Percentiles rank a stretch among this genome's conserved stretches.
Conservation (phyloP, 2,113 vertebrate species). For the Pipa parva region DNA sequence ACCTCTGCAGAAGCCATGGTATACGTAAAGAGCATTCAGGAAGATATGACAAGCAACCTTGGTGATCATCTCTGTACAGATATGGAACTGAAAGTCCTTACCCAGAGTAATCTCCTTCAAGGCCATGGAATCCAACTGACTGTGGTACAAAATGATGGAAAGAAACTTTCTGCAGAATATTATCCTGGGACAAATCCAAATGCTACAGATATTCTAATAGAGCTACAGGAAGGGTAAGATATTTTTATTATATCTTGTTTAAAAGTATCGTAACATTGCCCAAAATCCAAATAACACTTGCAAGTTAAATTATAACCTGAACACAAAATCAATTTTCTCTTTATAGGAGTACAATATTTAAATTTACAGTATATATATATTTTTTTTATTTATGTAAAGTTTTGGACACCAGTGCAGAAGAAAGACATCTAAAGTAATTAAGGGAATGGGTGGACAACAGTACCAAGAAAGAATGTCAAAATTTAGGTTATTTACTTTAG, state of each 20-base stretch:
- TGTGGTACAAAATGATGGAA: not conserved
- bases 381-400: not conserved
- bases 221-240: not conserved
- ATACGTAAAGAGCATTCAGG: not conserved
- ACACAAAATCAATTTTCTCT: too few species aligned
- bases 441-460: too few species aligned
- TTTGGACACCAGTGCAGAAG: too few species aligned
- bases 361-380: not conserved
- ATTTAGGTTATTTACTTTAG: too few species aligned
- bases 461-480: too few species aligned
- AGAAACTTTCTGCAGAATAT: not conserved
- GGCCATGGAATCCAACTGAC: not conserved
- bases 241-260: not conserved
- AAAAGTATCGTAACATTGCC: not conserved
- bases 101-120: not conserved
- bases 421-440: too few species aligned
- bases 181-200: conserved; percentile 2
- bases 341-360: not conserved
- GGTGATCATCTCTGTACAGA: not conserved
- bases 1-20: not conserved
- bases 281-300: not conserved
- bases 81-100: conserved; percentile 4
- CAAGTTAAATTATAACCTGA: not conserved
- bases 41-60: not conserved
- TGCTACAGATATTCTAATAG: not conserved